Conservation (phyloP, 2,113 vertebrate genomes). For the Pipa parva region DNA sequence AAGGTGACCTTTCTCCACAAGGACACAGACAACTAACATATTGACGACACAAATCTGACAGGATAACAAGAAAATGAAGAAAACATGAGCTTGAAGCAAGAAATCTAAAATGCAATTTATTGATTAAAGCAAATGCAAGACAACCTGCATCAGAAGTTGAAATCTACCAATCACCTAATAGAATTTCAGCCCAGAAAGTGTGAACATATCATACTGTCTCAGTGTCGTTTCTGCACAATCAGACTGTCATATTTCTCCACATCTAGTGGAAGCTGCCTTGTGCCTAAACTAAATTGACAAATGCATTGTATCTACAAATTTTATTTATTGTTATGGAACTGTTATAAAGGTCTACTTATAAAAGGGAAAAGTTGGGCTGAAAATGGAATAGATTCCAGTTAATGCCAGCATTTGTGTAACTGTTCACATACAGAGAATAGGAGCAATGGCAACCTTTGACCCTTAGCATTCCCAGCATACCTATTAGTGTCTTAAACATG, state of each 20-base stretch:
- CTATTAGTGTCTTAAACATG: slow-evolving; percentile 94
- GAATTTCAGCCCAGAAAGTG: slow-evolving; percentile 70
- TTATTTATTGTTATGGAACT: slow-evolving; percentile 98
- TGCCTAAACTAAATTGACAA: slow-evolving; percentile 99
- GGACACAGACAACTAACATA: slow-evolving; percentile 83
- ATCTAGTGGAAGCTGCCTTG: slow-evolving; percentile 89
- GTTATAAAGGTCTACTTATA: slow-evolving; percentile 89
- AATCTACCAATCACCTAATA: slow-evolving; percentile 54
- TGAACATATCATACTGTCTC: slow-evolving; percentile 77
- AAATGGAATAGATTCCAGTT: slow-evolving; percentile 77
- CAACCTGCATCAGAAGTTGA: slow-evolving; percentile 74
- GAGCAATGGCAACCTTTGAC: slow-evolving; percentile 70
- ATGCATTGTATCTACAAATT: slow-evolving; percentile 98
- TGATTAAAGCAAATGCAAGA: slow-evolving; percentile 77
- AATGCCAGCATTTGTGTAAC: slow-evolving; percentile 69
- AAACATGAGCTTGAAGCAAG: slow-evolving; percentile 84
- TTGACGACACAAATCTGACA: slow-evolving; percentile 81
- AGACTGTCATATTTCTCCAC: slow-evolving; percentile 88
- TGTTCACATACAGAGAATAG: slow-evolving; percentile 75
- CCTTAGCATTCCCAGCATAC: slow-evolving; percentile 87
- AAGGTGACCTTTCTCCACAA: slow-evolving; percentile 85
- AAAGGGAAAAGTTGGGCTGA: slow-evolving; percentile 83
- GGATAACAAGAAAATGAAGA: slow-evolving; percentile 55
- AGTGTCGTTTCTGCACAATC: slow-evolving; percentile 96
- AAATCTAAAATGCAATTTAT: slow-evolving; percentile 75